A percentile compares a stretch with the other conserved stretches of the same genome.
phyloP scores from a whole-genome alignment of 2,888 invertebrate species.

The Kryphioiulus occultus region DNA sequence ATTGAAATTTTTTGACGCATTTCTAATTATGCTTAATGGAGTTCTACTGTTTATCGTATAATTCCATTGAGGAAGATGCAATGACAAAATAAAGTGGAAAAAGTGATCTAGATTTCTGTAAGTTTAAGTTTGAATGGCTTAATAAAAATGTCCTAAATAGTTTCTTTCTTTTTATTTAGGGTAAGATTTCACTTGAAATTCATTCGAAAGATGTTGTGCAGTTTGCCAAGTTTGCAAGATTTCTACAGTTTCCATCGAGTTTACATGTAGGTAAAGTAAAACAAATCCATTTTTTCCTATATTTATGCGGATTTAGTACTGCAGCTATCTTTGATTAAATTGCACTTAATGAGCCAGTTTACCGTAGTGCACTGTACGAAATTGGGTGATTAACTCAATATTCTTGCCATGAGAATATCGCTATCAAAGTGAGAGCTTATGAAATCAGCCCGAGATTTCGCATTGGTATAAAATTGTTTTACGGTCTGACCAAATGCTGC shows the following conservation, averaged over 20 bases:
- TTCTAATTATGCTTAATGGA: slow-evolving; percentile 29
- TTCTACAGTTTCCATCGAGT: too few relatives aligned
- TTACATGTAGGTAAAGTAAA: too few relatives aligned
- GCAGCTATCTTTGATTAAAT: background rate
- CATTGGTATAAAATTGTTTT: background rate
- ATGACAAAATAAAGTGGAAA: background rate
- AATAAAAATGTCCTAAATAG: background rate
- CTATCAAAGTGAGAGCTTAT: background rate
- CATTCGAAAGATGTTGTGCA: background rate
- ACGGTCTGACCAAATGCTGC: slow-evolving; percentile 10
- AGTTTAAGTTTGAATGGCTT: background rate
- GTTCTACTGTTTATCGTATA: background rate
- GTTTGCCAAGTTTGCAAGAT: too few relatives aligned
- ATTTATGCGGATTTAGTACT: background rate
- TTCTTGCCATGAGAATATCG: background rate
- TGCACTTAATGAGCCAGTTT: background rate
- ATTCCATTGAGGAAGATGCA: background rate
- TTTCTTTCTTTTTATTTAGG: background rate
- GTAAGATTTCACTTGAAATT: background rate
- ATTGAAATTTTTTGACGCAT: slow-evolving; percentile 17
- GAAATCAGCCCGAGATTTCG: background rate
- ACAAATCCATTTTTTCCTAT: too few relatives aligned
- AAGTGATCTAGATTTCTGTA: background rate
- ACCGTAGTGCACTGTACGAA: background rate
- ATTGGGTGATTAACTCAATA: background rate